Percentiles rank a stretch among this genome's conserved stretches.
Evolutionary conservation across 1,140 invertebrate genomes (phyloP).

Genomic region (Drosophila aff.): DNA sequence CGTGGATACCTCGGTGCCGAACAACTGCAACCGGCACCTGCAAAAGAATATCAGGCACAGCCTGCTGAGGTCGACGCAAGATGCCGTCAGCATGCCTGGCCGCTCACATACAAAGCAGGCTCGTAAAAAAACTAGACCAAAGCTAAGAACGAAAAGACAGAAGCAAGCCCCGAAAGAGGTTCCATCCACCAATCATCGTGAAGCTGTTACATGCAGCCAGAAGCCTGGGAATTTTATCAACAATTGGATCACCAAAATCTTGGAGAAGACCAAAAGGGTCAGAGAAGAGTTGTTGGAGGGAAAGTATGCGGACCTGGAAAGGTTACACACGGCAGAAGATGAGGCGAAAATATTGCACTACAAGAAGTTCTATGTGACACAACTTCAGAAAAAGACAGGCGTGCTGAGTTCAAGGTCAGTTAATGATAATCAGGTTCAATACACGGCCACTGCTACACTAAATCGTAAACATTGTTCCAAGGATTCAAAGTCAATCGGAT

Average conservation of each 20-base stretch:
- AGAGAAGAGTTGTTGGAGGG: conserved; percentile 7
- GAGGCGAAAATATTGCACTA: background rate
- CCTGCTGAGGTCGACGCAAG: background rate
- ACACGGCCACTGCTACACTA: background rate
- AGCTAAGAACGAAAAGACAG: too few relatives aligned
- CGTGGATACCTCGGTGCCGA: background rate
- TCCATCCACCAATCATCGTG: background rate
- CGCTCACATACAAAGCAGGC: too few relatives aligned
- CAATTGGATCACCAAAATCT: conserved; percentile 1
- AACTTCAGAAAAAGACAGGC: background rate
- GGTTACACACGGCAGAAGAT: background rate
- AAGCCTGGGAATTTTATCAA: background rate
- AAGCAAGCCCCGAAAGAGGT: background rate
- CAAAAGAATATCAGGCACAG: background rate
- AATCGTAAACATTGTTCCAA: background rate
- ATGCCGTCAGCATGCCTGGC: background rate
- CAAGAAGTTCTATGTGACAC: background rate
- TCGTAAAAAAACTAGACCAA: background rate
- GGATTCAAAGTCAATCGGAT: background rate
- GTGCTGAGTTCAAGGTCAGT: background rate
- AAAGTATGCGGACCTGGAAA: conserved; percentile 1
- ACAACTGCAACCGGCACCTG: background rate
- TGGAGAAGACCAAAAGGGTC: background rate
- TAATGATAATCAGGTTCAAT: background rate
- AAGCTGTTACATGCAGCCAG: background rate